Percentiles rank a stretch among this genome's conserved stretches.
Conservation (phyloP, 2,888 invertebrate genomes). For the Orchesellides sinensis region DNA sequence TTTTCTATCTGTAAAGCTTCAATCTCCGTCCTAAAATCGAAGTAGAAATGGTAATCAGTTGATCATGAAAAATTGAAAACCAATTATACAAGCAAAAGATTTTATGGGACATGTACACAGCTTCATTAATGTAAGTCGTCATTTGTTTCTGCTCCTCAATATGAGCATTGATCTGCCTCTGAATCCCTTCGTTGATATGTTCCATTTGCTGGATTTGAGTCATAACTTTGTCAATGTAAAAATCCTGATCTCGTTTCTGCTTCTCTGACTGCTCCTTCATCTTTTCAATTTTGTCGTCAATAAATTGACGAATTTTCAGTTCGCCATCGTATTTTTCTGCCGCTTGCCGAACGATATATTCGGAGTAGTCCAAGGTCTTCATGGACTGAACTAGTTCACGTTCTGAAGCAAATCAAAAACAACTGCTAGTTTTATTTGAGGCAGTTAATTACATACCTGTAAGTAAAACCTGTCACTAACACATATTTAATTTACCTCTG, state of each 20-base stretch:
- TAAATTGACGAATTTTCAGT: constrained; percentile 69
- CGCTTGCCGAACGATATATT: constrained; percentile 71
- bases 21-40: constrained; percentile 68
- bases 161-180: constrained; percentile 73
- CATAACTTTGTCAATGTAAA: constrained; percentile 73
- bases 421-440: not conserved
- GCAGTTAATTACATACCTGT: not conserved
- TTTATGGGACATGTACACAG: constrained; percentile 19
- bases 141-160: constrained; percentile 73
- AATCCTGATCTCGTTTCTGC: constrained; percentile 73
- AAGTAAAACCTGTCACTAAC: not conserved
- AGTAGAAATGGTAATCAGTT: not conserved
- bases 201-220: constrained; percentile 73
- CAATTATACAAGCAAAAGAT: too few species aligned
- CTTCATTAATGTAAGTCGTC: constrained; percentile 70
- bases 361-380: constrained; percentile 72
- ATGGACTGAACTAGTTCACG: constrained; percentile 65
- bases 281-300: constrained; percentile 73
- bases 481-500: constrained; percentile 74
- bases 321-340: constrained; percentile 72
- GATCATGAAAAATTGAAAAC: too few species aligned
- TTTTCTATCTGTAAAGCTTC: constrained; percentile 74
- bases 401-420: constrained; percentile 61
- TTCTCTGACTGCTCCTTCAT: constrained; percentile 69
- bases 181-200: constrained; percentile 71